Evolutionary conservation across 2,888 invertebrate genomes (phyloP), one percentile per base, ranked within the genome.

Genomic region (Artemia sinica): DNA sequence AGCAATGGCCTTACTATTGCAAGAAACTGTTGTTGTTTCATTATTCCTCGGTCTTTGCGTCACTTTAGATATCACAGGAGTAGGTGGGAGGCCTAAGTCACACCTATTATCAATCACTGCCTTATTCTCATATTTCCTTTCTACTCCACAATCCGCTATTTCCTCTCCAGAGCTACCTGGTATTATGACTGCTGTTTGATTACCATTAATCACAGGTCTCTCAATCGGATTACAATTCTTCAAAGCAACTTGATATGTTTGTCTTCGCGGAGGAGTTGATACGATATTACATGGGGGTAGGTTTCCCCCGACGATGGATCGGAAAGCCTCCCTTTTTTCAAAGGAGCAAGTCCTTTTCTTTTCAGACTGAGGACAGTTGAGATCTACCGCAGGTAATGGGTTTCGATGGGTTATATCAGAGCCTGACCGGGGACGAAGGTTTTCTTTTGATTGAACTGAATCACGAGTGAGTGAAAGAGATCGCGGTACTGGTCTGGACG

Each of bases 261-360:
- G 14, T 58, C 58, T n/a, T 8, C 58, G 58, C 10, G 58, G 58
- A 18, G 58, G 58, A 58, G 58, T 58, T n/a, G 58, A n/a, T 18
- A 58, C 58, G 58, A 10, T 18, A 58, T 58, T 18, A 18, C 58
- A 58, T n/a, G 58, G 18, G 10, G 58, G 58, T n/a, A 58, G 58
- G 58, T 10, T 58, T 58, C 58, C 58, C n/a, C 14, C 58, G 10
- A 58, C 58, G 18, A 58, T 8, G 18, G 58, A 18, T 18, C 58
- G 58, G 58, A 58, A 58, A n/a, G 58, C n/a, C 58, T 58, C 58
- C n/a, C 58, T 10, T n/a, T n/a, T 9, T n/a, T 58, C 58, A 18
- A 14, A 18, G 8, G 14, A 8, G 58, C 58, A 9, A 58, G 8
- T 18, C n/a, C 14, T 14, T 58, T 58, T 58, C 58, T 58, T 58